A percentile compares a stretch with the other conserved stretches of the same genome.
Conservation (phyloP, 2,113 vertebrate genomes). For the Steatornis caripensis region DNA sequence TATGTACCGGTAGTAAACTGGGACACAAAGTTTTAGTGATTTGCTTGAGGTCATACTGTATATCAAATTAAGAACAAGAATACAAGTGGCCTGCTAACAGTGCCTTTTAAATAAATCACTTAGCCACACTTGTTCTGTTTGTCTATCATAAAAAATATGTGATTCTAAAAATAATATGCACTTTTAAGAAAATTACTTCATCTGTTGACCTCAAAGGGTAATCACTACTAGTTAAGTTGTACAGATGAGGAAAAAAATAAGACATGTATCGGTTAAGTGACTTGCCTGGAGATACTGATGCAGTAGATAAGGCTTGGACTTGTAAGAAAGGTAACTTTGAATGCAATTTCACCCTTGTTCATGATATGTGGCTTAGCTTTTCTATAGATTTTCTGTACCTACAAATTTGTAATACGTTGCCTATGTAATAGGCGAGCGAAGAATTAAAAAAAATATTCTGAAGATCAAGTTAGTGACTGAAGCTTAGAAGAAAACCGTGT, state of each 20-base stretch:
- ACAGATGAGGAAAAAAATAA: background rate
- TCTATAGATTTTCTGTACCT: background rate
- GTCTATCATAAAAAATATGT: background rate
- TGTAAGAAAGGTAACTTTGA: background rate
- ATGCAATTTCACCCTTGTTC: background rate
- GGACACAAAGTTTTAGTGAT: background rate
- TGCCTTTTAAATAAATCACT: background rate
- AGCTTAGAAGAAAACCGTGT: background rate
- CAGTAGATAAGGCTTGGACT: background rate
- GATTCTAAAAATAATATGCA: background rate
- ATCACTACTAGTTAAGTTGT: background rate
- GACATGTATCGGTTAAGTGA: rapidly evolving
- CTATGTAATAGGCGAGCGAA: background rate
- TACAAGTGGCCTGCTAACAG: background rate
- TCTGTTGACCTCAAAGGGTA: background rate
- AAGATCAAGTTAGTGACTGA: background rate
- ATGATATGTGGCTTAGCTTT: background rate
- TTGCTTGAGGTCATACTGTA: background rate
- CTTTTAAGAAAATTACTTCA: background rate
- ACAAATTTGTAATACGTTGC: background rate
- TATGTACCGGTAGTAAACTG: background rate
- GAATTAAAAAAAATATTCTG: background rate
- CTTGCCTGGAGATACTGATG: background rate
- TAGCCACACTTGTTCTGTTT: background rate
- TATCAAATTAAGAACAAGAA: background rate